phyloP scores from a whole-genome alignment of 2,797 vertebrate species.

The Setipinna tenuifilis region DNA sequence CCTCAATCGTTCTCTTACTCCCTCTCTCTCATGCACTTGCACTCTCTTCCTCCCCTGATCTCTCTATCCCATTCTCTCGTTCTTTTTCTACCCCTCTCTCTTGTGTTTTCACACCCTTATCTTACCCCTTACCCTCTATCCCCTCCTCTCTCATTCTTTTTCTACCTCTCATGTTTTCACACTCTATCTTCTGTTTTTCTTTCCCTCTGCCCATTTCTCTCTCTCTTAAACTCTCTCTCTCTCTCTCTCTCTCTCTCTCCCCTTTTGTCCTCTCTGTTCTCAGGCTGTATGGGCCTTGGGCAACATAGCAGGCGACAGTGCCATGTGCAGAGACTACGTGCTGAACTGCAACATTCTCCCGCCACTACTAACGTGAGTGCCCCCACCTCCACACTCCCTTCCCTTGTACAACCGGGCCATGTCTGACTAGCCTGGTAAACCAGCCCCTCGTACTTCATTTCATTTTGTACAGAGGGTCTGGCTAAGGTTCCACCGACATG shows the following conservation, averaged over 20 bases:
- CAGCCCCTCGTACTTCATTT: too few relatives aligned
- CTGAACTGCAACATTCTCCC: slow-evolving; percentile 95
- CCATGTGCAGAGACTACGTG: slow-evolving; percentile 95
- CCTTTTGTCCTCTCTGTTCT: slow-evolving; percentile 18
- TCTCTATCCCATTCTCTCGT: too few relatives aligned
- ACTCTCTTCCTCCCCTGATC: background rate
- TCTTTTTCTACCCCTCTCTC: too few relatives aligned
- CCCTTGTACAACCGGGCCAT: background rate
- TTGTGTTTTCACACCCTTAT: too few relatives aligned
- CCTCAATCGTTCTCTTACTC: background rate
- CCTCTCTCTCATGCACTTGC: background rate
- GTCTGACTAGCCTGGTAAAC: too few relatives aligned
- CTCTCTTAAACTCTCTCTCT: background rate
- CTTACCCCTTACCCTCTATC: too few relatives aligned
- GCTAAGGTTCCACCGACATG: too few relatives aligned
- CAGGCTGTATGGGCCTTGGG: slow-evolving; percentile 98
- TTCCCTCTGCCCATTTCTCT: background rate
- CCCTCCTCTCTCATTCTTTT: too few relatives aligned
- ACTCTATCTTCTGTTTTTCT: background rate
- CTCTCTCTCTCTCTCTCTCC: background rate
- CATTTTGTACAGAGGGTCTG: too few relatives aligned
- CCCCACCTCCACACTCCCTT: background rate
- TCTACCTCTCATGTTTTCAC: too few relatives aligned
- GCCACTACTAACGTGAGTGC: slow-evolving; percentile 90
- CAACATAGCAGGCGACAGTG: slow-evolving; percentile 97